Percentiles rank a stretch among this genome's conserved stretches.
phyloP scores from a whole-genome alignment of 2,797 vertebrate genomes.

The Gymnoscopelus braueri region DNA sequence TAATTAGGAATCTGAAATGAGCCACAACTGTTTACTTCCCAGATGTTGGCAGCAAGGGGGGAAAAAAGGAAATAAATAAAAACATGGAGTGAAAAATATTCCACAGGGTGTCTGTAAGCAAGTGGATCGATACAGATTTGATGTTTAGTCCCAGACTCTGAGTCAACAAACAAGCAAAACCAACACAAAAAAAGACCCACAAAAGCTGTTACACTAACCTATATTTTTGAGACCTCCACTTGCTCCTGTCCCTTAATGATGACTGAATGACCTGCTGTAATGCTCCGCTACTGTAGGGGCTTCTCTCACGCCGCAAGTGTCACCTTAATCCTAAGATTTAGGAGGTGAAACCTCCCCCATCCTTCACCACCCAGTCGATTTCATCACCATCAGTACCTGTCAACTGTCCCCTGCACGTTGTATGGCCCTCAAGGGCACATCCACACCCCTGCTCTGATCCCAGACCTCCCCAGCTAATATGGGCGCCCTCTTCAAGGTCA shows the following conservation, averaged over 20 bases:
- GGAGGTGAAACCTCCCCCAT: constrained; percentile 53
- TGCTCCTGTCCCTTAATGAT: constrained; percentile 17
- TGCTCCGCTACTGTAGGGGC: constrained; percentile 23
- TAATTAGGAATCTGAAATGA: constrained; percentile 53
- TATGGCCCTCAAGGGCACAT: constrained; percentile 35
- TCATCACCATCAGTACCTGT: constrained; percentile 59
- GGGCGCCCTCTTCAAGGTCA: constrained; percentile 76
- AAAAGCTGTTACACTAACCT: constrained; percentile 1
- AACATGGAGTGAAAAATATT: constrained; percentile 7
- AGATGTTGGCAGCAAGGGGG: constrained; percentile 44
- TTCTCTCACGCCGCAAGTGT: constrained; percentile 15
- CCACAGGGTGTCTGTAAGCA: constrained; percentile 19
- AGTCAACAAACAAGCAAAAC: constrained; percentile 30
- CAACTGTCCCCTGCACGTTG: constrained; percentile 38
- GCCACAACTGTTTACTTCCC: constrained; percentile 43
- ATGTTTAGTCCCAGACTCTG: constrained; percentile 17
- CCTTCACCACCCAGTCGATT: constrained; percentile 77
- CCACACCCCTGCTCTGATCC: constrained; percentile 10
- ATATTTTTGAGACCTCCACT: constrained; percentile 16
- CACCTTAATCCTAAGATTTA: constrained; percentile 45
- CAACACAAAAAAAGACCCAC: constrained; percentile 14
- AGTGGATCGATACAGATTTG: constrained; percentile 49
- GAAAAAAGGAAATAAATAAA: constrained; percentile 22
- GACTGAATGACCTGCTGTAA: constrained; percentile 30
- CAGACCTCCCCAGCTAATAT: constrained; percentile 67